A percentile compares a stretch with the other conserved stretches of the same genome.
Evolutionary conservation across 2,797 vertebrate genomes (phyloP).

Genomic region (Notamacropus eugenii): DNA sequence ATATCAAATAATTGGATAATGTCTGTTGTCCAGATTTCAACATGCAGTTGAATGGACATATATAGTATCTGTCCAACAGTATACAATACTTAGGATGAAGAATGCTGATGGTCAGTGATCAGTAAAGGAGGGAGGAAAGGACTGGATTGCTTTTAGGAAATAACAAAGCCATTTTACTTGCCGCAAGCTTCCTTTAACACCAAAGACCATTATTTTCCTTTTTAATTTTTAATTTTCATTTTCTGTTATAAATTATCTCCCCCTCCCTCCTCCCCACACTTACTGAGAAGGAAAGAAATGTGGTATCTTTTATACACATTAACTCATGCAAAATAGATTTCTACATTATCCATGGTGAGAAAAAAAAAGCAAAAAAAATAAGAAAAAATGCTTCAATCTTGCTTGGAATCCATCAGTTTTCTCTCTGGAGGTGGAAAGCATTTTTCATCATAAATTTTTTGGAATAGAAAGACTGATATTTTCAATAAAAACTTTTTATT

Average conservation of each 20-base stretch:
- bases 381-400: no score
- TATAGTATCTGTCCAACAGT: neutral
- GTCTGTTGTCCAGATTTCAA: neutral
- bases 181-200: neutral
- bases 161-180: neutral
- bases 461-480: neutral
- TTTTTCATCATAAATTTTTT: neutral
- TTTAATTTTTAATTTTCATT: neutral
- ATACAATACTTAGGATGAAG: neutral
- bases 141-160: neutral
- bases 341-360: neutral
- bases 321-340: neutral
- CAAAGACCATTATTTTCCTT: neutral
- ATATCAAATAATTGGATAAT: neutral
- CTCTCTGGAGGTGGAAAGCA: neutral
- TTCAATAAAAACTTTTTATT: neutral
- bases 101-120: neutral
- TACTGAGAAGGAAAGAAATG: neutral
- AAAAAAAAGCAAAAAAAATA: neutral
- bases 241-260: neutral
- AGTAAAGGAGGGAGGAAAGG: neutral
- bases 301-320: neutral
- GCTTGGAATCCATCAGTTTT: neutral
- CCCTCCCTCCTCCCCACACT: neutral
- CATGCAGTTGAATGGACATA: neutral